Conservation (phyloP, 2,113 vertebrate genomes). For the Cyanistes caeruleus region DNA sequence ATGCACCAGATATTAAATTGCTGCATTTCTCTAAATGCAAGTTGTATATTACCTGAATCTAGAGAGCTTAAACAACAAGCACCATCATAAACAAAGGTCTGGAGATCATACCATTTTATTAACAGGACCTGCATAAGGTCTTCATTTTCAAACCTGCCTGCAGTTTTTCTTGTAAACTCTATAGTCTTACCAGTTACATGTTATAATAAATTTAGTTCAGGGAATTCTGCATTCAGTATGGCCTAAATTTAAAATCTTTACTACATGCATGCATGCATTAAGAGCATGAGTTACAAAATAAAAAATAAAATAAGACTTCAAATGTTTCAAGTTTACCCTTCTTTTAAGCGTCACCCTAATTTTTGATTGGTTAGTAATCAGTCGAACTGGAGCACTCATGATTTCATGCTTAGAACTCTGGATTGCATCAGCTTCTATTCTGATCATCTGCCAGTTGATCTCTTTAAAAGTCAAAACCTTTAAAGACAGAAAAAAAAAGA, state of each 20-base stretch:
- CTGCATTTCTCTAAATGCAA: not conserved
- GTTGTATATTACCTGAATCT: not conserved
- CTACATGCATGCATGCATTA: not conserved
- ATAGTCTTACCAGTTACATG: not conserved
- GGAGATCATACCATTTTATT: not conserved
- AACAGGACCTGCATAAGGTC: not conserved
- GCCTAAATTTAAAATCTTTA: not conserved
- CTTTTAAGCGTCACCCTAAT: conserved; percentile 96
- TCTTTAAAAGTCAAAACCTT: conserved; percentile 98
- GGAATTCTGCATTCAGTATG: not conserved
- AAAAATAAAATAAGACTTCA: not conserved
- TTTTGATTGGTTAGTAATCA: conserved; percentile 98
- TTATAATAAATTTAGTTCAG: not conserved
- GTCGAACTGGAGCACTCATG: conserved; percentile 92
- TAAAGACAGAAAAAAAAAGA: conserved; percentile 38
- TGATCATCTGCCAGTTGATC: conserved; percentile 99
- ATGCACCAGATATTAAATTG: not conserved
- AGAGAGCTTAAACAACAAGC: not conserved
- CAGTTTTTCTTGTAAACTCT: not conserved
- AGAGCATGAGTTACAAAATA: not conserved
- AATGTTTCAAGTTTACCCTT: conserved; percentile 81
- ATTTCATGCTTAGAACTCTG: conserved; percentile 94
- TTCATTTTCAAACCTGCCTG: not conserved
- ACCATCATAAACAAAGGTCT: not conserved
- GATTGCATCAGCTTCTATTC: conserved; percentile 97